A percentile compares a stretch with the other conserved stretches of the same genome.
Evolutionary conservation across 2,888 invertebrate species (phyloP).

Genomic region (Sphaeridia pumilis): DNA sequence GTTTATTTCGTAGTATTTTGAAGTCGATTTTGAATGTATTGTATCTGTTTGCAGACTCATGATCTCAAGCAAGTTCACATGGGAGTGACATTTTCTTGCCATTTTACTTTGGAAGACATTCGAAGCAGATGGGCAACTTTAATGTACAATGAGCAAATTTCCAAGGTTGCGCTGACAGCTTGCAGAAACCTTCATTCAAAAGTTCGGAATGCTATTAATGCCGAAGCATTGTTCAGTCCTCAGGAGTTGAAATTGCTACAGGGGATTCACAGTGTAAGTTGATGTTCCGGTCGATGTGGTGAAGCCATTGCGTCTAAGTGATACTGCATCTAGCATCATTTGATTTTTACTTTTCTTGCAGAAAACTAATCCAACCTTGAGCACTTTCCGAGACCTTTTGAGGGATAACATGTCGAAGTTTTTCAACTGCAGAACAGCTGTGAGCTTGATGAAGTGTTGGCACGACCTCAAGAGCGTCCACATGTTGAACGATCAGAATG

Average conservation of each 20-base stretch:
- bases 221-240: slow-evolving; percentile 76
- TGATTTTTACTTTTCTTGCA: neutral
- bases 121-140: slow-evolving; percentile 94
- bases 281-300: no score
- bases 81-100: slow-evolving; percentile 89
- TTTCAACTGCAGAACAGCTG: slow-evolving; percentile 75
- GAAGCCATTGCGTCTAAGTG: no score
- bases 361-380: slow-evolving; percentile 7
- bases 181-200: slow-evolving; percentile 91
- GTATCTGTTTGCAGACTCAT: slow-evolving; percentile 43
- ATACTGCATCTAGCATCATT: no score
- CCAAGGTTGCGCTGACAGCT: slow-evolving; percentile 78
- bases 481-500: slow-evolving; percentile 76
- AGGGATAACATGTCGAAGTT: slow-evolving; percentile 73
- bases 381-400: slow-evolving; percentile 52
- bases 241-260: slow-evolving; percentile 79
- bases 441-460: slow-evolving; percentile 79
- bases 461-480: slow-evolving; percentile 82
- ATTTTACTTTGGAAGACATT: slow-evolving; percentile 83
- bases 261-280: slow-evolving; percentile 61
- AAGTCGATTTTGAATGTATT: no score
- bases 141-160: slow-evolving; percentile 87
- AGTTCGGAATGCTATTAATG: slow-evolving; percentile 70
- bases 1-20: no score
- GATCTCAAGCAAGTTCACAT: slow-evolving; percentile 59